These are phyloP conservation scores for Chrysocyon brachyurus DNA, from an alignment of 2,797 vertebrate species.

Conservation along the genomic window DNA sequence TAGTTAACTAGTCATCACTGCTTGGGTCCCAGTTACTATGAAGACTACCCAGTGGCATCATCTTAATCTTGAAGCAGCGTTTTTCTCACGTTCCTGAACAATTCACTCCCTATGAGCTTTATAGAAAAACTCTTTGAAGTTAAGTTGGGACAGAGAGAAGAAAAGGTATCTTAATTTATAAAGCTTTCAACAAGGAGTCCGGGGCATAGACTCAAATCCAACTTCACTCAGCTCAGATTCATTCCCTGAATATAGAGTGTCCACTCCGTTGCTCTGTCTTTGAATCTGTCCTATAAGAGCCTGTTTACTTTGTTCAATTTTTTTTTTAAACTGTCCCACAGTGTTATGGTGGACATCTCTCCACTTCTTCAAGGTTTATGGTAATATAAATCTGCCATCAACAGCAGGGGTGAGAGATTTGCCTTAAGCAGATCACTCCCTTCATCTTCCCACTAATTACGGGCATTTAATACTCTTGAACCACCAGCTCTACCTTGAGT, in stretches of 20 bases:
- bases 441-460: slow-evolving; percentile 37
- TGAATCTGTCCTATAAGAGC: slow-evolving; percentile 30
- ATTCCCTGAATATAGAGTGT: not conserved
- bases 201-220: not conserved
- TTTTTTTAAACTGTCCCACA: not conserved
- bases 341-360: slow-evolving; percentile 41
- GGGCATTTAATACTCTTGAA: slow-evolving; percentile 52
- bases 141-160: slow-evolving; percentile 62
- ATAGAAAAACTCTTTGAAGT: slow-evolving; percentile 39
- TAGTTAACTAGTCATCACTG: slow-evolving; percentile 67
- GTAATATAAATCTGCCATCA: not conserved
- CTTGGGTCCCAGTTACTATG: slow-evolving; percentile 61
- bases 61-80: slow-evolving; percentile 75
- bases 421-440: slow-evolving; percentile 70
- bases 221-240: not conserved
- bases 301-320: not conserved
- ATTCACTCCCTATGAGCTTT: not conserved
- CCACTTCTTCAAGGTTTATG: not conserved
- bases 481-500: slow-evolving; percentile 32
- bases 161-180: not conserved
- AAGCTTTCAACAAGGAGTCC: slow-evolving; percentile 26
- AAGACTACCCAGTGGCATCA: slow-evolving; percentile 54
- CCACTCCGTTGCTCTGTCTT: not conserved
- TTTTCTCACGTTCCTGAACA: slow-evolving; percentile 49
- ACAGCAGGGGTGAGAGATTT: slow-evolving; percentile 60